Evolutionary conservation across 1,140 invertebrate genomes (phyloP), one percentile per base, ranked within the genome.

Genomic region (Neodiprion pinetum): DNA sequence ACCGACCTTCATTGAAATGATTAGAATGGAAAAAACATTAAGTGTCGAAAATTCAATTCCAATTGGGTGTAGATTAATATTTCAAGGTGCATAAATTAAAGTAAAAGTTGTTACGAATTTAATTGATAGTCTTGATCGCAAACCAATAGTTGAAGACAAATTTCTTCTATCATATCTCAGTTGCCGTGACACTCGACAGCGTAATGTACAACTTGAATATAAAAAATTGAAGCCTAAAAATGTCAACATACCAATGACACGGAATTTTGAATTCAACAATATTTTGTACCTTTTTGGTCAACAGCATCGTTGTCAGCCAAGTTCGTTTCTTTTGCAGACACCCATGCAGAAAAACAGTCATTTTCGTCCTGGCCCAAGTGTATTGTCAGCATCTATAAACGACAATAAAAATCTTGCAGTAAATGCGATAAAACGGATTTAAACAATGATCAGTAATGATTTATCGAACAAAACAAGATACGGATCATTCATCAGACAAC

Each of bases 321-420:
- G 1, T 96, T 97, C 50, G 96, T 96, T 84, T 99, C 98, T 86
- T 96, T 97, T 1, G 96, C 95, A 70, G 97, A 98, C 2, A 99
- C 96, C 98, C 98, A 99, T 5, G 98, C 97, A 49, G 97, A 94
- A 83, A 99, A 96, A 86, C 97, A 99, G 84, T 99, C 98, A 1
- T 96, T 96, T 90, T 99, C 98, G 86, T 99, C 98, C 88, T 97
- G 95, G 1, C 95, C 95, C 78, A 99, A 90, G 85, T 99, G 98
- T 84, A 99, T 98, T 8, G 98, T 99, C 76, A 99, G 89, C 94
- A 99, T 96, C 95, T 97, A 79, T 40, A 21, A 89, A 86, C 67
- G 67, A 77, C 74, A 79, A 72, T 73, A 48, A 76, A 74, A 40
- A 40, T 40, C 28, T 5, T 21, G n/a, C 10, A 48, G 67, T 80